These are phyloP conservation scores for Cotesia glomerata DNA, from an alignment of 1,140 invertebrate species.

Conservation along the genomic window DNA sequence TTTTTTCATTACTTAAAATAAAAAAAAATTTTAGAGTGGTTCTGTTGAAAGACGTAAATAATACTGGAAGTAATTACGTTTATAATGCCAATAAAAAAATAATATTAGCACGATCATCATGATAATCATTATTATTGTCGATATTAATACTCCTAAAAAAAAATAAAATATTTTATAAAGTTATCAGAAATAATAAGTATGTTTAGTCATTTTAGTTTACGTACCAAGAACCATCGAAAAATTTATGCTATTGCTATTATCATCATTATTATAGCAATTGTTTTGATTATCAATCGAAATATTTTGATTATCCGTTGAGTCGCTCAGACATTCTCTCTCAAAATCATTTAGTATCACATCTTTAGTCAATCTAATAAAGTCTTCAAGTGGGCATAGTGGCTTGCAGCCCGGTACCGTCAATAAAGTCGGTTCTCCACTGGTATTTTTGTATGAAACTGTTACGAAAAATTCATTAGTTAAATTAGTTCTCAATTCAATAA, in stretches of 20 bases:
- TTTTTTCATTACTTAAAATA: too few relatives aligned
- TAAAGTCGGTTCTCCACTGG: conserved; percentile 60
- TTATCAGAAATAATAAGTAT: too few relatives aligned
- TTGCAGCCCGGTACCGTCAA: conserved; percentile 69
- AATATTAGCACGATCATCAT: conserved; percentile 47
- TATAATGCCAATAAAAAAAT: conserved; percentile 55
- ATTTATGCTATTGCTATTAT: too few relatives aligned
- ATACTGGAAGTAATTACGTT: conserved; percentile 55
- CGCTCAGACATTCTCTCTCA: conserved; percentile 62
- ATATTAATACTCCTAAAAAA: conserved; percentile 54
- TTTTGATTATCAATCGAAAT: background rate
- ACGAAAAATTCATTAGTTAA: conserved; percentile 54
- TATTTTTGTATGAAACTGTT: conserved; percentile 70
- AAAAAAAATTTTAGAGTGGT: conserved; percentile 37
- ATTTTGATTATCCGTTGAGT: background rate
- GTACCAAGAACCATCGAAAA: too few relatives aligned
- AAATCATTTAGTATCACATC: conserved; percentile 66
- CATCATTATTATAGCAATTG: too few relatives aligned
- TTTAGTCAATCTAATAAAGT: conserved; percentile 64
- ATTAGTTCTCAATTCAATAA: conserved; percentile 72
- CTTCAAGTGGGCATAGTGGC: conserved; percentile 65
- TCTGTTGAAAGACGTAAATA: conserved; percentile 49
- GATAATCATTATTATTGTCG: conserved; percentile 52
- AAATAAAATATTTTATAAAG: background rate
- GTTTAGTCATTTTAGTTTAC: too few relatives aligned